Evolutionary conservation across 2,113 vertebrate genomes (phyloP), one percentile per base, ranked within the genome.

Genomic region (Plestiodon gilberti): DNA sequence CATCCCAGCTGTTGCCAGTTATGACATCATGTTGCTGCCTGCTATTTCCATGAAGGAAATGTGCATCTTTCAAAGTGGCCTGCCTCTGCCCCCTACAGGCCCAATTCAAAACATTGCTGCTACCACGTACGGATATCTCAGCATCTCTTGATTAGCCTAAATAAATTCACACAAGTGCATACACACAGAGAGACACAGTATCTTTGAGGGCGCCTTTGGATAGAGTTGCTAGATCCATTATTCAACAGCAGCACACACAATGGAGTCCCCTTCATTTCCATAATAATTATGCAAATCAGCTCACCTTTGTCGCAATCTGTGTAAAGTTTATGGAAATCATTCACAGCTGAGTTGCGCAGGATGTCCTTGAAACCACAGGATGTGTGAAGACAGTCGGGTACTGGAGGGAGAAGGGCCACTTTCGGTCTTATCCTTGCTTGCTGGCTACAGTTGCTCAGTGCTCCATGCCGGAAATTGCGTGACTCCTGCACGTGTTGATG

Each of bases 241-340:
- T 86, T 80, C 69, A 86, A 62, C 28, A 35, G 35, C 17, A 20
- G 28, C 55, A 86, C 73, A 73, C 38, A 71, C 52, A 73, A 86
- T 48, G 38, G 55, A 79, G 40, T 73, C 70, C 67, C 65, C 65
- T 79, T 80, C 30, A 20, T 80, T 61, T 80, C 57, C 78, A 86
- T 80, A 80, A 73, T 61, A 71, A 28, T 86, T 86, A 80, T 86
- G 67, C 33, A 80, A 48, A 80, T 62, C 14, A 74, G 67, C 73
- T 86, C 77, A 80, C 78, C 57, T 86, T 73, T 80, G 77, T 80
- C 71, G 67, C 84, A 80, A 86, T 86, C 67, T 79, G 20, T 86
- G 30, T 80, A 73, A 79, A 71, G 67, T 62, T 80, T 80, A 79
- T 86, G 77, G 77, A 73, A 71, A 80, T 48, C 57, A 62, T 48